Evolutionary conservation across 53 echinoderm and acorn worm species (phyloP).

Genomic region (Apostichopus leukothele): DNA sequence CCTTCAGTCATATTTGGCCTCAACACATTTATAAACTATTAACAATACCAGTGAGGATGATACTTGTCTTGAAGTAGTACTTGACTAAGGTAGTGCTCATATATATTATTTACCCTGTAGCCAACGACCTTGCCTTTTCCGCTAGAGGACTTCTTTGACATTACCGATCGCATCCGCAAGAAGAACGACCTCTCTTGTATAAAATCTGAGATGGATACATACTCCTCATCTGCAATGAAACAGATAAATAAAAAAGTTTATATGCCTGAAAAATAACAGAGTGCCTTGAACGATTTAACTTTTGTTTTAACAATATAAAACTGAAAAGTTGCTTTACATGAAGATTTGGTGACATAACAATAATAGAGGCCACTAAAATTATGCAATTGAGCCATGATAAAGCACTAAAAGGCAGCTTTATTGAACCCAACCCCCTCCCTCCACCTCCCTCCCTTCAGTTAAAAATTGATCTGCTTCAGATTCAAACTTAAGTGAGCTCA

Average conservation of each 20-base stretch:
- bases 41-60: neutral
- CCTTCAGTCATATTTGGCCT: too few relatives aligned
- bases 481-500: neutral
- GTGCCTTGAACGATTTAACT: too few relatives aligned
- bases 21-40: too few relatives aligned
- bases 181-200: slow-evolving; percentile 94
- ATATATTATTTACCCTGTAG: slow-evolving; percentile 75
- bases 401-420: too few relatives aligned
- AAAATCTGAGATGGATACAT: slow-evolving; percentile 75
- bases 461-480: neutral
- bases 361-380: too few relatives aligned
- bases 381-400: too few relatives aligned
- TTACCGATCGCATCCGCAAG: slow-evolving; percentile 90
- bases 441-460: neutral
- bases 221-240: slow-evolving; percentile 60
- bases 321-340: too few relatives aligned
- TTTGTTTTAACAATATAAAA: too few relatives aligned
- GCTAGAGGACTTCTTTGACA: slow-evolving; percentile 76
- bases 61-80: neutral
- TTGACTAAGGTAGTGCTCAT: neutral
- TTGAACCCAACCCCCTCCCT: neutral
- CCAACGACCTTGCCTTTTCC: slow-evolving; percentile 98
- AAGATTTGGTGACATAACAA: too few relatives aligned
- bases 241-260: neutral
- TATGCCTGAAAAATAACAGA: too few relatives aligned